These are phyloP conservation scores for Euplexia lucipara DNA, from an alignment of 2,888 invertebrate genomes.

Conservation along the genomic window DNA sequence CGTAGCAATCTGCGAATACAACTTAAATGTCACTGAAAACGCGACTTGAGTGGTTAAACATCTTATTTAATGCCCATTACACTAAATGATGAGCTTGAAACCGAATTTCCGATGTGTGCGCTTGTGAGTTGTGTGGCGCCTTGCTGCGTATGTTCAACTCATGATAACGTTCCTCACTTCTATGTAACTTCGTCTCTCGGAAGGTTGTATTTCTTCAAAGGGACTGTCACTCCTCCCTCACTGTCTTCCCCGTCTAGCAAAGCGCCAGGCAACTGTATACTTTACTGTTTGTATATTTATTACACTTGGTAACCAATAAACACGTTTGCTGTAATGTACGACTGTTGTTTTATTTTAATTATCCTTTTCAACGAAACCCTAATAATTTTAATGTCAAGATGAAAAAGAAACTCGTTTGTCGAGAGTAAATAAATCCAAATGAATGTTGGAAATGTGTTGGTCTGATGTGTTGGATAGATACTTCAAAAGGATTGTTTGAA, in stretches of 20 bases:
- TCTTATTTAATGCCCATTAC: constrained; percentile 13
- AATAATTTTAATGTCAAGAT: neutral
- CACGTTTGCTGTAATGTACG: constrained; percentile 76
- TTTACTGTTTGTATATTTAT: constrained; percentile 72
- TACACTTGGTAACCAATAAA: constrained; percentile 75
- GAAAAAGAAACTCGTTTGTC: neutral
- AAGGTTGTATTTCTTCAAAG: constrained; percentile 33
- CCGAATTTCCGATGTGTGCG: constrained; percentile 60
- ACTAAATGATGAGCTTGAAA: constrained; percentile 45
- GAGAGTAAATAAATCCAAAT: neutral
- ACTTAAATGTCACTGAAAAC: neutral
- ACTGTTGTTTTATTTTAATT: constrained; percentile 64
- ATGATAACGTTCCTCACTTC: constrained; percentile 8
- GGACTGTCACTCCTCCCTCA: constrained; percentile 17
- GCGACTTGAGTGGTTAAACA: neutral
- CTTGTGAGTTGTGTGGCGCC: constrained; percentile 65
- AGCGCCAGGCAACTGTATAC: constrained; percentile 68
- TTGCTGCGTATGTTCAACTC: constrained; percentile 48
- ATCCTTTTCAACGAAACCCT: neutral
- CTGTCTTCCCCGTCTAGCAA: constrained; percentile 58
- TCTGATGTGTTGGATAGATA: neutral
- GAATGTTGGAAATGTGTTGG: neutral
- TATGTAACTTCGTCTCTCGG: constrained; percentile 18
- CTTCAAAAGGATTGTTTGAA: constrained; percentile 1
- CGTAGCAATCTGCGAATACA: constrained; percentile 9